Base-by-base conservation (phyloP, 1,140 invertebrate genomes). In the Spodoptera litura region DNA sequence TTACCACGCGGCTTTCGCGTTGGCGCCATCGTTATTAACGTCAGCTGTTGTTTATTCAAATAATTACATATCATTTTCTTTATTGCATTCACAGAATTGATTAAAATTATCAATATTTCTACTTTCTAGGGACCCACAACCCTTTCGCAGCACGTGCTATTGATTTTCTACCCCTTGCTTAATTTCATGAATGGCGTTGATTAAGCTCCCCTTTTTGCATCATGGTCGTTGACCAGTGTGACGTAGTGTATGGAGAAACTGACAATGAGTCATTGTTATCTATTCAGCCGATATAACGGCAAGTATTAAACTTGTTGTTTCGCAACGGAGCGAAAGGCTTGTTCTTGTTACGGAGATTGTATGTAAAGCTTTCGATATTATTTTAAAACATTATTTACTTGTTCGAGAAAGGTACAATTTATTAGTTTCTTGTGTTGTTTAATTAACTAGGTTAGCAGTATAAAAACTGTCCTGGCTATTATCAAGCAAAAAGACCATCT, bases 231-330 rank as follows among this genome's bases (percentile, higher is more conserved):
- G 49, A 12, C 56, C 27, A 44, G 72, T 74, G 25, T 62, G 58
- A 62, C 58, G 59, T 62, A 61, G 38, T 20, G 15, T 9, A 59
- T 62, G 73, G 25, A 64, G 73, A 52, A 75, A 75, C 73, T 53
- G 20, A 71, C 56, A 64, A 75, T 75, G 73, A 75, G 13, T 75
- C 73, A 75, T 75, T 64, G 73, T 75, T 75, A 75, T 75, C 73
- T 75, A 75, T 75, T 53, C 59, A 58, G 56, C 44, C 49, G 73
- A 64, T 75, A 74, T 56, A 74, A 74, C 72, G 56, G 72, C 56
- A 61, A 74, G 56, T 56, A 58, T 56, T 49, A 70, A 70, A 70
- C 66, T 70, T 70, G 66, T 61, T 62, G 64, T 75, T 75, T 75
- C 59, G 73, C 25, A 62, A 64, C 59, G n/a, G 9, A 49, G 38